Percentiles rank a stretch among this genome's conserved stretches.
These are phyloP conservation scores for Pogonophryne albipinna DNA, from an alignment of 2,797 vertebrate species.

Conservation along the genomic window DNA sequence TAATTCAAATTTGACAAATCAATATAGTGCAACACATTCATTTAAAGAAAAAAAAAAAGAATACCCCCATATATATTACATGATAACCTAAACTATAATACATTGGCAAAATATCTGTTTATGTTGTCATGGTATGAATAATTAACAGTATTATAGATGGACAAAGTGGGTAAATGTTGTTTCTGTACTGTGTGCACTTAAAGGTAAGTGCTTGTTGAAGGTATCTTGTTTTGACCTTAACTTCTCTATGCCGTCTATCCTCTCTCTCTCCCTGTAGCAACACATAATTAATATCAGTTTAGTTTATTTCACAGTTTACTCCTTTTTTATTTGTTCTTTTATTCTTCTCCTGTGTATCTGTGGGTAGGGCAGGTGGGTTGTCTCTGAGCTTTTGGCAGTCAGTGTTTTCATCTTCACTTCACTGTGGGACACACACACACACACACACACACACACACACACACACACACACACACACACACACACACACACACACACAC, in stretches of 20 bases:
- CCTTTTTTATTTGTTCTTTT: not conserved
- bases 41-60: not conserved
- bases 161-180: conserved; percentile 2
- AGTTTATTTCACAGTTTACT: not conserved
- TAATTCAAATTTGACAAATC: not conserved
- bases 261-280: not conserved
- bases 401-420: conserved; percentile 12
- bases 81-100: not conserved
- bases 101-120: not conserved
- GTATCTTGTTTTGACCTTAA: conserved; percentile 4
- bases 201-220: conserved; percentile 12
- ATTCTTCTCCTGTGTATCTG: not conserved
- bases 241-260: not conserved
- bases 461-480: too few relatives aligned
- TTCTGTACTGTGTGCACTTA: conserved; percentile 15
- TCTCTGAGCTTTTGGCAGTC: conserved; percentile 22
- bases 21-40: not conserved
- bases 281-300: not conserved
- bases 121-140: not conserved
- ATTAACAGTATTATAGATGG: not conserved
- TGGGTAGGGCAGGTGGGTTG: not conserved
- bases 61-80: not conserved
- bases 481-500: too few relatives aligned
- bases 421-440: too few relatives aligned
- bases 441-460: too few relatives aligned